These are phyloP conservation scores for Apotomis capreana DNA, from an alignment of 2,888 invertebrate species.

Conservation along the genomic window DNA sequence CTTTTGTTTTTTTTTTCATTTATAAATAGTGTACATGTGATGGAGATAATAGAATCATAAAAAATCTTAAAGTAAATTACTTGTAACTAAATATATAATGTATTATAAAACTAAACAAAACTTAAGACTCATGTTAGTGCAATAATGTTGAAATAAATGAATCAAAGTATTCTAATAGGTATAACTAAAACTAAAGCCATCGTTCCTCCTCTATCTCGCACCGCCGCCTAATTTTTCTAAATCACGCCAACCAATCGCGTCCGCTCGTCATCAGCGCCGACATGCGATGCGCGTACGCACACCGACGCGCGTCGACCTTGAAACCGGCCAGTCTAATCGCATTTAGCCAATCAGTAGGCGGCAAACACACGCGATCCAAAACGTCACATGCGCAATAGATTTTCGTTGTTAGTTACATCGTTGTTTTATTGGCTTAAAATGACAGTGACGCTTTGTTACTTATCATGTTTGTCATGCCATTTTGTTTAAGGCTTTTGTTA, in stretches of 20 bases:
- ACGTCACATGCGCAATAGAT: slow-evolving; percentile 7
- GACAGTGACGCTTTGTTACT: slow-evolving; percentile 69
- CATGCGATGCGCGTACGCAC: slow-evolving; percentile 61
- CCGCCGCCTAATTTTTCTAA: slow-evolving; percentile 30
- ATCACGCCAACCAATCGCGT: slow-evolving; percentile 37
- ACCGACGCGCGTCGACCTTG: slow-evolving; percentile 76
- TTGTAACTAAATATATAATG: no score
- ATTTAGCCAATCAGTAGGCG: slow-evolving; percentile 79
- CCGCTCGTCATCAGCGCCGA: slow-evolving; percentile 48
- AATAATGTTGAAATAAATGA: no score
- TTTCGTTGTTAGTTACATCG: not conserved
- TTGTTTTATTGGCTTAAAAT: not conserved
- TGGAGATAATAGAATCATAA: no score
- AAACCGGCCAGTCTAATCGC: slow-evolving; percentile 76
- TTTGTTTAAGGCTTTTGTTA: slow-evolving; percentile 61
- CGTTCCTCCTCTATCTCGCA: slow-evolving; percentile 42
- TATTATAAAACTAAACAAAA: no score
- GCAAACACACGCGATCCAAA: slow-evolving; percentile 53
- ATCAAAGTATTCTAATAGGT: no score
- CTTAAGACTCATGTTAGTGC: no score
- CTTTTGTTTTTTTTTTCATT: no score
- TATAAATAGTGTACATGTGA: no score
- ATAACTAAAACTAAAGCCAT: not conserved
- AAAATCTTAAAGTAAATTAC: no score
- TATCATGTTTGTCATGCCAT: slow-evolving; percentile 61